phyloP scores from a whole-genome alignment of 2,113 vertebrate genomes.

The Semicossyphus pulcher region DNA sequence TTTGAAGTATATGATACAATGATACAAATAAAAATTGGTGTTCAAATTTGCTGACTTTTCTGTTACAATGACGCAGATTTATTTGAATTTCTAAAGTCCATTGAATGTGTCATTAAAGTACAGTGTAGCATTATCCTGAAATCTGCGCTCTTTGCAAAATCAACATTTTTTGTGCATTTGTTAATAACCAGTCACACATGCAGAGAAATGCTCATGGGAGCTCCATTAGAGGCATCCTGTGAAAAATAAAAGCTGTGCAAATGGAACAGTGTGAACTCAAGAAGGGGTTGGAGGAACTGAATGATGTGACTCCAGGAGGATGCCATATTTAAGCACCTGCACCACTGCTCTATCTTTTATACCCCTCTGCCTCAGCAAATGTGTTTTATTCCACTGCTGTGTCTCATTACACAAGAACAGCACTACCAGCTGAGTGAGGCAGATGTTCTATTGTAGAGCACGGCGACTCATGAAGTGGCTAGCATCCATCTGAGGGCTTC shows the following conservation, averaged over 20 bases:
- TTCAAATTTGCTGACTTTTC: not conserved
- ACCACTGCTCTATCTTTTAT: conserved; percentile 26
- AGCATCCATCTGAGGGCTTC: conserved; percentile 67
- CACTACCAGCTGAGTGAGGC: conserved; percentile 73
- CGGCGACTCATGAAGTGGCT: conserved; percentile 74
- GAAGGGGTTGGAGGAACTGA: not conserved
- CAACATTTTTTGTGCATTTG: not conserved
- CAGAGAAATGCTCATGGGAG: not conserved
- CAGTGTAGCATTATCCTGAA: not conserved
- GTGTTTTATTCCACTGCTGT: conserved; percentile 64
- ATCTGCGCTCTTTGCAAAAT: not conserved
- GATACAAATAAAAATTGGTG: not conserved
- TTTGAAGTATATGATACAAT: not conserved
- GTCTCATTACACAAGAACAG: conserved; percentile 75
- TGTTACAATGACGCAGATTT: not conserved
- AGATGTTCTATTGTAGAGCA: conserved; percentile 76
- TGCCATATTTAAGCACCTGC: conserved; percentile 54
- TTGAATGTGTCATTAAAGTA: not conserved
- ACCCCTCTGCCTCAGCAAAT: conserved; percentile 50
- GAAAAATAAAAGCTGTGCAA: conserved; percentile 6
- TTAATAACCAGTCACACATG: not conserved
- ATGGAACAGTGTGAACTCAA: conserved; percentile 1
- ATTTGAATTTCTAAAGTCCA: not conserved
- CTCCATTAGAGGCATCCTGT: not conserved
- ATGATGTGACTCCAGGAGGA: conserved; percentile 24